Evolutionary conservation across 2,888 invertebrate species (phyloP).

Genomic region (Exocentrus adspersus): DNA sequence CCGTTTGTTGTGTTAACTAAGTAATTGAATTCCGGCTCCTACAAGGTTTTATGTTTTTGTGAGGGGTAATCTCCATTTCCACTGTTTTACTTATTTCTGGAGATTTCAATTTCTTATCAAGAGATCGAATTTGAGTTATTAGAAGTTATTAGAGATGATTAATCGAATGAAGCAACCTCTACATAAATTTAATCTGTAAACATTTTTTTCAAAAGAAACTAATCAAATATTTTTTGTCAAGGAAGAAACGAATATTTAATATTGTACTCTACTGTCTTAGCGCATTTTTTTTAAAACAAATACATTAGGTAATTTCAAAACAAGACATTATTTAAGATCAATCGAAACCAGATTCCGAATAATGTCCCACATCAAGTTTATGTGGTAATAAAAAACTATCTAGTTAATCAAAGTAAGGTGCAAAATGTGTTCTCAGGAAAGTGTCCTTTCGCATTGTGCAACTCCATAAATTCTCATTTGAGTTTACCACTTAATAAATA

Average conservation of each 20-base stretch:
- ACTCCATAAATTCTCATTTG: constrained; percentile 20
- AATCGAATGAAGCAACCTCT: too few relatives aligned
- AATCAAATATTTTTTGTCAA: too few relatives aligned
- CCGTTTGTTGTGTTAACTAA: not conserved
- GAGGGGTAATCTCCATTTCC: not conserved
- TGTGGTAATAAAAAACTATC: constrained; percentile 1
- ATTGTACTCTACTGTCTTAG: too few relatives aligned
- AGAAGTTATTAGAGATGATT: too few relatives aligned
- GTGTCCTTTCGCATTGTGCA: constrained; percentile 15
- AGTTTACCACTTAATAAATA: constrained; percentile 19
- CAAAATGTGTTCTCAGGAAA: constrained; percentile 4
- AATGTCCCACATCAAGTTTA: too few relatives aligned
- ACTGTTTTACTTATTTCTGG: not conserved
- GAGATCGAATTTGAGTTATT: not conserved
- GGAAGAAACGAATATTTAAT: too few relatives aligned
- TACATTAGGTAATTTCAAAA: too few relatives aligned
- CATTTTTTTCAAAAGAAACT: too few relatives aligned
- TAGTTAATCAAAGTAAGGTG: constrained; percentile 13
- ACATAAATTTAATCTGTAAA: too few relatives aligned
- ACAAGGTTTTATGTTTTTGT: not conserved
- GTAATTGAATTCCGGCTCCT: not conserved
- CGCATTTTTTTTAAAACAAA: too few relatives aligned
- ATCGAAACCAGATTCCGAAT: too few relatives aligned
- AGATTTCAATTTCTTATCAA: not conserved
- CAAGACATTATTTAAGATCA: too few relatives aligned